Conservation (phyloP, 2,888 invertebrate species). For the Ormia ochracea region DNA sequence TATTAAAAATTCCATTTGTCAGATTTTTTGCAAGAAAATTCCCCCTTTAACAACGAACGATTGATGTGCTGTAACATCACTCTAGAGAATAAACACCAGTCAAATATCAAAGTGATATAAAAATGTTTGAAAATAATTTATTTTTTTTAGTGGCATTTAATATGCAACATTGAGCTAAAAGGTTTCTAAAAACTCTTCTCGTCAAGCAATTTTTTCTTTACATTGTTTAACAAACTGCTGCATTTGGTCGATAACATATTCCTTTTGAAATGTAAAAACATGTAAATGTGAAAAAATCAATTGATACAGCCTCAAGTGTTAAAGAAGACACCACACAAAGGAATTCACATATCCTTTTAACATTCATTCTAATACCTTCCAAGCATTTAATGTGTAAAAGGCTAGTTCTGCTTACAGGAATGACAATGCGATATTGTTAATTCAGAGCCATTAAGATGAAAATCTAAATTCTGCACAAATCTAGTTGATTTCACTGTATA, state of each 20-base stretch:
- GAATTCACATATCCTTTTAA: no score
- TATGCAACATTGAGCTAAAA: neutral
- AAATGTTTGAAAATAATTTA: neutral
- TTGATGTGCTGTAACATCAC: neutral
- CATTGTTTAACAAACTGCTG: neutral
- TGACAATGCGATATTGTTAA: no score
- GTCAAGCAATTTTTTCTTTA: neutral
- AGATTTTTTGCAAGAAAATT: neutral
- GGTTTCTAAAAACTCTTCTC: neutral
- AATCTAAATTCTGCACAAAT: no score
- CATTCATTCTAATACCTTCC: no score
- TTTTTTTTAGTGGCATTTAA: neutral
- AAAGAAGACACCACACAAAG: no score
- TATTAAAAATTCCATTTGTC: slow-evolving; percentile 40
- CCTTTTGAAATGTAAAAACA: slow-evolving; percentile 34
- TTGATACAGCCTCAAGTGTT: neutral
- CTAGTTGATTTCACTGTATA: no score
- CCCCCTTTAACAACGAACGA: neutral
- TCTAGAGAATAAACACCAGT: neutral
- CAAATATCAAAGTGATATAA: slow-evolving; percentile 18
- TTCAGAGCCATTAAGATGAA: no score
- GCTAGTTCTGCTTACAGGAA: no score
- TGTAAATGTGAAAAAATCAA: neutral
- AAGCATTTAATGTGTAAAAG: no score
- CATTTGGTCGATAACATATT: neutral